Evolutionary conservation across 2,888 invertebrate genomes (phyloP), one percentile per base, ranked within the genome.

Genomic region (Caenorhabditis afra): DNA sequence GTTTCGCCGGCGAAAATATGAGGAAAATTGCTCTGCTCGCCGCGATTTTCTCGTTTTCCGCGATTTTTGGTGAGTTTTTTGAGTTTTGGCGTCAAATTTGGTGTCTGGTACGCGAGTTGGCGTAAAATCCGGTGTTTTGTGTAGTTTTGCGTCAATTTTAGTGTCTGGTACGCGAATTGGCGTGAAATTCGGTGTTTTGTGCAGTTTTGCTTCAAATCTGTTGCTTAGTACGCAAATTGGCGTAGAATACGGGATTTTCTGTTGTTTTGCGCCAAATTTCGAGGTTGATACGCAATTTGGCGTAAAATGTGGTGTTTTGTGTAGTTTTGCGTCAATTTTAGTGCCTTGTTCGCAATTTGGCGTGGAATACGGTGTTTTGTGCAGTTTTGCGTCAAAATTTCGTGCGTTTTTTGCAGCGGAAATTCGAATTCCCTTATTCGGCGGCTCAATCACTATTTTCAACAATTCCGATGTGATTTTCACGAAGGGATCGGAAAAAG

Each of bases 331-430:
- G 44, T 44, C 12, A 44, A 11, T 3, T 44, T 3, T 3, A 18
- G 45, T 47, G 45, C 16, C 16, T 47, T n/a, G n/a, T 44, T 3
- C 14, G 44, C 11, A 2, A 44, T 10, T 39, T 39, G 8, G 7
- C 39, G 7, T 39, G 8, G 11, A 39, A 39, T 39, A 10, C 11
- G 11, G 39, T 10, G 11, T 44, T 7, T 44, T 20, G n/a, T 52
- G n/a, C 11, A 52, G n/a, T n/a, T n/a, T n/a, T n/a, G n/a, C n/a
- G n/a, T n/a, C n/a, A n/a, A n/a, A n/a, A n/a, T n/a, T n/a, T n/a
- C n/a, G n/a, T n/a, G n/a, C n/a, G n/a, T n/a, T n/a, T 35, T 45
- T 66, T 64, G 39, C 71, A 71, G 71, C 71, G 16, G 55, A 71
- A 49, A 62, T 71, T 41, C 55, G 47, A 11, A 71, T 71, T 11